Base-by-base conservation (phyloP, 2,888 invertebrate species). In the Encarsia formosa region DNA sequence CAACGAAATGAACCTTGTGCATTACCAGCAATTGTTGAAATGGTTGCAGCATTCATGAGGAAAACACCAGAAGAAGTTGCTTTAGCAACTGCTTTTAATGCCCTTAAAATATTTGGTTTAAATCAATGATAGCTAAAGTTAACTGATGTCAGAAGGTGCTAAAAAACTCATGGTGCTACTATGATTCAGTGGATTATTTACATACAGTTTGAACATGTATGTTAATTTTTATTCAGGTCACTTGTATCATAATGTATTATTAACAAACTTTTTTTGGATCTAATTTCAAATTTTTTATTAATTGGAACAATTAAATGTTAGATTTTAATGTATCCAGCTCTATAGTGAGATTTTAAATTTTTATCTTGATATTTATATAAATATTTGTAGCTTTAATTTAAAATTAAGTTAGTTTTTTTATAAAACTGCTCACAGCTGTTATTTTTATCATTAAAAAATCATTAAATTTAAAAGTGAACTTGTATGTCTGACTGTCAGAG, bases 1-100 rank as follows among this genome's bases (percentile, higher is more conserved):
- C 93, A 95, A 77, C 83, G 96, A 63, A 96, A 96, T 76, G 96
- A 96, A 77, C 96, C 96, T 0, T 95, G 95, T 75, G 90, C 93
- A 38, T 77, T 96, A 61, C 92, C 95, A 9, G 91, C 91, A 37
- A 87, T 93, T 46, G 90, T 94, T 39, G 96, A 96, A 76, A 85
- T 96, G 82, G 86, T 93, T 59, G 92, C 94, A n/a, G 92, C 91
- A 18, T 91, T 93, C 74, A 86, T 92, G 78, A 84, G 84, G 46
- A 87, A 86, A 70, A 84, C 85, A 37, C 91, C 93, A 0, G 92
- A 92, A 71, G 92, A 93, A 71, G 88, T 94, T 13, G 93, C 93
- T 1, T 77, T 94, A 40, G 87, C 91, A 20, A 92, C 93, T 8
- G 91, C 93, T 54, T 91, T 91, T 71, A 94, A 92, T 75, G 93